These are phyloP conservation scores for Plagiodera versicolora DNA, from an alignment of 2,888 invertebrate species.

Conservation along the genomic window DNA sequence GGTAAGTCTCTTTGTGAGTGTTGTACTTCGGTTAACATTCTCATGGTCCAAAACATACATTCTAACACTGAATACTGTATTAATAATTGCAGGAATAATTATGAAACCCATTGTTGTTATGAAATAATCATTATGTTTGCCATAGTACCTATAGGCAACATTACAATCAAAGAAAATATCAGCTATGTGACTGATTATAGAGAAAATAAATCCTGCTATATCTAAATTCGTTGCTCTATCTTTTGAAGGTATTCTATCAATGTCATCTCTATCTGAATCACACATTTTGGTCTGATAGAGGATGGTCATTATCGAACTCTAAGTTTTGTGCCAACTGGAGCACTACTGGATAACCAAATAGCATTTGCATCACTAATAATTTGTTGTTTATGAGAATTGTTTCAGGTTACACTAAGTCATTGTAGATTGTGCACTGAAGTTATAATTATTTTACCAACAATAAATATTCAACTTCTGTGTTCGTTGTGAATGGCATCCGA, in stretches of 20 bases:
- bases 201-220: constrained; percentile 65
- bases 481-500: too few relatives aligned
- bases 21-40: constrained; percentile 59
- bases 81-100: constrained; percentile 73
- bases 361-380: background rate
- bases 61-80: constrained; percentile 71
- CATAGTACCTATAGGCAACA: constrained; percentile 65
- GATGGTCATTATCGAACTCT: constrained; percentile 38
- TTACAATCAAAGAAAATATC: constrained; percentile 72
- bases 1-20: constrained; percentile 61
- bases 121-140: constrained; percentile 63
- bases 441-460: too few relatives aligned
- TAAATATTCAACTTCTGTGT: too few relatives aligned
- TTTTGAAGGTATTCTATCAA: constrained; percentile 63
- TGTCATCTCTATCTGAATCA: constrained; percentile 58
- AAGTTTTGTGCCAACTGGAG: constrained; percentile 2
- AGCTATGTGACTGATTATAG: constrained; percentile 69
- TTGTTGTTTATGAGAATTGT: background rate
- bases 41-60: constrained; percentile 67
- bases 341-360: background rate
- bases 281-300: constrained; percentile 46
- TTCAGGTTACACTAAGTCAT: background rate
- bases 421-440: too few relatives aligned
- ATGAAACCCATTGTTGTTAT: constrained; percentile 71
- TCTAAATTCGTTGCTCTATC: constrained; percentile 64